Conservation (phyloP, 2,888 invertebrate species). For the Drosophila birchii region DNA sequence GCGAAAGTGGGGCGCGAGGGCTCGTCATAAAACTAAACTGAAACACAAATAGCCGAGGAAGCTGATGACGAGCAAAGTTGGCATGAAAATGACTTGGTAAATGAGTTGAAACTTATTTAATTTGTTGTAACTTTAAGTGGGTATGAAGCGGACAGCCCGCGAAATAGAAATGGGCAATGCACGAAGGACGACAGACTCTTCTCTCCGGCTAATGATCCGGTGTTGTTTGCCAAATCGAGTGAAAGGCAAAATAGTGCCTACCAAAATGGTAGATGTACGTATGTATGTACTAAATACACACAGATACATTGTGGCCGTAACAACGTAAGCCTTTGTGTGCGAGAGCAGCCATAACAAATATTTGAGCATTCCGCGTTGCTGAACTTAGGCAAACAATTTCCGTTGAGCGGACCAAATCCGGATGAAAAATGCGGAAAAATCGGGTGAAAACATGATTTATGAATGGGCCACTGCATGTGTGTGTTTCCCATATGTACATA, state of each 20-base stretch:
- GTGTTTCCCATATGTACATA: neutral
- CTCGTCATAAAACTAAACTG: conserved; percentile 68
- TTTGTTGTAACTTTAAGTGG: conserved; percentile 68
- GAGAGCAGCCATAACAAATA: conserved; percentile 59
- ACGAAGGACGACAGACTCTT: conserved; percentile 1
- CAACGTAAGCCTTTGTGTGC: conserved; percentile 67
- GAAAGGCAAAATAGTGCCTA: conserved; percentile 28
- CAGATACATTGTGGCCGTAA: conserved; percentile 22
- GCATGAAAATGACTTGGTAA: conserved; percentile 76
- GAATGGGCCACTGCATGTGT: conserved; percentile 47
- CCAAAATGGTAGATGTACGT: conserved; percentile 6
- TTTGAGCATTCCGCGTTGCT: conserved; percentile 62
- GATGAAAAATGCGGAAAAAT: conserved; percentile 30
- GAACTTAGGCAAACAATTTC: conserved; percentile 59
- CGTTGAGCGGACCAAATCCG: conserved; percentile 40
- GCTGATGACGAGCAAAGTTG: conserved; percentile 60
- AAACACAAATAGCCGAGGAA: conserved; percentile 68
- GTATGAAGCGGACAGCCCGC: conserved; percentile 4
- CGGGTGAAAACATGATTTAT: conserved; percentile 70
- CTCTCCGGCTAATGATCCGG: conserved; percentile 40
- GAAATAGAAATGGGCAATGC: neutral
- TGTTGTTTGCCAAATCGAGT: conserved; percentile 33
- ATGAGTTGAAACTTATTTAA: conserved; percentile 79
- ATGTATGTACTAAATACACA: neutral
- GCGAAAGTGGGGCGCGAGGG: neutral